Evolutionary conservation across 2,888 invertebrate genomes (phyloP).

Genomic region (Timandra comae): DNA sequence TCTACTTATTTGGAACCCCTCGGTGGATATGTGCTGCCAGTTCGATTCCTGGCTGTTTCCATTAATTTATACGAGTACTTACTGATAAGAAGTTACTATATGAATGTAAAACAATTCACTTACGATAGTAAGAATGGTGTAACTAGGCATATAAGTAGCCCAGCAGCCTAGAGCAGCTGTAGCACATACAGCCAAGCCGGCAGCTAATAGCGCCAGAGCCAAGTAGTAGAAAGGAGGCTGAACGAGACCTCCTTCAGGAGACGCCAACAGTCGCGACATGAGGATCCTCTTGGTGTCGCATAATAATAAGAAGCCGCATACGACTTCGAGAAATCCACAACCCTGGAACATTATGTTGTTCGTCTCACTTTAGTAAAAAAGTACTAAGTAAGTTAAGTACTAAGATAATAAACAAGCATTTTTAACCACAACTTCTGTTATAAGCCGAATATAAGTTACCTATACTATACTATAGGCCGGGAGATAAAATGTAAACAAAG

Average conservation of each 20-base stretch:
- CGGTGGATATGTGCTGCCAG: too few relatives aligned
- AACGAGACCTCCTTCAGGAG: conserved; percentile 77
- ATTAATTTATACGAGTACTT: not conserved
- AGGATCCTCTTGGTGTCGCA: conserved; percentile 83
- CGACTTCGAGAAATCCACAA: conserved; percentile 83
- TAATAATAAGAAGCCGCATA: conserved; percentile 83
- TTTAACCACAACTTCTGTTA: too few relatives aligned
- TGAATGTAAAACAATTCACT: conserved; percentile 36
- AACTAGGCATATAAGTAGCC: conserved; percentile 86
- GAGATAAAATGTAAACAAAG: too few relatives aligned
- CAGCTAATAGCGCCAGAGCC: conserved; percentile 81
- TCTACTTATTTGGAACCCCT: too few relatives aligned
- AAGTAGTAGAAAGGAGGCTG: conserved; percentile 88
- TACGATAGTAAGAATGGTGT: conserved; percentile 82
- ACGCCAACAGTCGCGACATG: conserved; percentile 82
- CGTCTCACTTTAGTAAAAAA: too few relatives aligned
- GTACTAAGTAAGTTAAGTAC: too few relatives aligned
- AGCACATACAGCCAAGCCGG: conserved; percentile 82
- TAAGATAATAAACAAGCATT: too few relatives aligned
- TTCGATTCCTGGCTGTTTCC: not conserved
- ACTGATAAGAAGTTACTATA: not conserved
- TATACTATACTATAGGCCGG: too few relatives aligned
- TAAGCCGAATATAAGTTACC: too few relatives aligned
- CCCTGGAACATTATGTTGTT: too few relatives aligned
- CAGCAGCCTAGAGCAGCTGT: conserved; percentile 87